Evolutionary conservation across 2,888 invertebrate species (phyloP), one percentile per base, ranked within the genome.

Genomic region (Himalopsyche japonica): DNA sequence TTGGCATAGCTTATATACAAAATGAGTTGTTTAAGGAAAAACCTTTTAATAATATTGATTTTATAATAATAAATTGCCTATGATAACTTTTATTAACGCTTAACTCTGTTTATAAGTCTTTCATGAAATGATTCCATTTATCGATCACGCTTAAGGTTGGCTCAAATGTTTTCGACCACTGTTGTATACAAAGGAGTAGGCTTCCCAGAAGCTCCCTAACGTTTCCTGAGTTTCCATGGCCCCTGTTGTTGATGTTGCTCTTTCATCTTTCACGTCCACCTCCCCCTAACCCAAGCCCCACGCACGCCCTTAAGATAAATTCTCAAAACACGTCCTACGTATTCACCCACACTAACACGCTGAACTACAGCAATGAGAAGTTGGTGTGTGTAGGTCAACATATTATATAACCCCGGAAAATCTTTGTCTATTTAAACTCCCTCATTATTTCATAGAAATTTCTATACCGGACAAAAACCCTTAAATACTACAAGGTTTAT

Each of bases 241-340:
- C 86, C 84, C 86, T 84, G 84, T 84, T 84, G 84, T 86, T 84
- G 86, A 86, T 84, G 86, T 86, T 86, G 86, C 82, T 84, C 86
- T 86, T 86, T 86, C 86, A 84, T 86, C 86, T 84, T 84, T 80
- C 43, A 43, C 76, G 80, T 57, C 10, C 24, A 15, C 57, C 20
- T 20, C 57, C 57, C 57, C 57, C 57, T 15, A 43, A 43, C 15
- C 15, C 43, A 3, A 15, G 15, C 43, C 43, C 15, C 43, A 43
- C 43, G 0, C 43, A 43, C 43, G 43, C 43, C 43, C 43, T 43
- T 43, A 12, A 43, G 43, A 43, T 43, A 43, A 43, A 43, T 43
- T 43, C 43, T 43, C 43, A 15, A 43, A 43, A 43, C 43, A 43
- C 43, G 43, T 43, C 15, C 43, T 43, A 15, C 15, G 43, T 43